These are phyloP conservation scores for Alectoris magna DNA, from an alignment of 2,797 vertebrate species.

Conservation along the genomic window DNA sequence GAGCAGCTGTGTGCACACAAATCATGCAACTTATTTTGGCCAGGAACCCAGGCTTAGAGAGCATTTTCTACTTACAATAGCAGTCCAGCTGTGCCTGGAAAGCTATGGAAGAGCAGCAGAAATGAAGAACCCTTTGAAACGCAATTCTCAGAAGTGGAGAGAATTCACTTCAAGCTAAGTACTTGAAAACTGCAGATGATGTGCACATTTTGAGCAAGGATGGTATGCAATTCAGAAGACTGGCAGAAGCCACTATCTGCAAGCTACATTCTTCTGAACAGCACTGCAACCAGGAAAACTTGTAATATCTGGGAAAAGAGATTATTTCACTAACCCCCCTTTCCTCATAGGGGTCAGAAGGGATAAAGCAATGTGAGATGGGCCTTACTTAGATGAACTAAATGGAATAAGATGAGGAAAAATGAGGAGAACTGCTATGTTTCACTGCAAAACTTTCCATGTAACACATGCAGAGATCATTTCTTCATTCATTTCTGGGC, in stretches of 20 bases:
- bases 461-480: not conserved
- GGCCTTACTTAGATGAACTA: not conserved
- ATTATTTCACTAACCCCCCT: not conserved
- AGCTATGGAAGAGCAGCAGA: not conserved
- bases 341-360: not conserved
- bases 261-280: not conserved
- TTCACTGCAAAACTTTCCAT: not conserved
- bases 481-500: not conserved
- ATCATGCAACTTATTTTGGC: not conserved
- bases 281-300: not conserved
- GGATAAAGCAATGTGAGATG: not conserved
- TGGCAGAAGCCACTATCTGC: not conserved
- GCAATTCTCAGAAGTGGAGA: not conserved
- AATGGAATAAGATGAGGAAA: not conserved
- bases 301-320: not conserved
- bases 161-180: not conserved
- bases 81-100: slow-evolving; percentile 21
- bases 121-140: slow-evolving; percentile 22
- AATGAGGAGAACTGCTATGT: not conserved
- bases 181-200: not conserved
- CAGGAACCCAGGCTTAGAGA: not conserved
- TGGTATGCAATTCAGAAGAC: not conserved
- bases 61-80: slow-evolving; percentile 36
- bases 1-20: not conserved
- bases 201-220: not conserved